Base-by-base conservation (phyloP, 2,888 invertebrate genomes). In the Limnephilus rhombicus region DNA sequence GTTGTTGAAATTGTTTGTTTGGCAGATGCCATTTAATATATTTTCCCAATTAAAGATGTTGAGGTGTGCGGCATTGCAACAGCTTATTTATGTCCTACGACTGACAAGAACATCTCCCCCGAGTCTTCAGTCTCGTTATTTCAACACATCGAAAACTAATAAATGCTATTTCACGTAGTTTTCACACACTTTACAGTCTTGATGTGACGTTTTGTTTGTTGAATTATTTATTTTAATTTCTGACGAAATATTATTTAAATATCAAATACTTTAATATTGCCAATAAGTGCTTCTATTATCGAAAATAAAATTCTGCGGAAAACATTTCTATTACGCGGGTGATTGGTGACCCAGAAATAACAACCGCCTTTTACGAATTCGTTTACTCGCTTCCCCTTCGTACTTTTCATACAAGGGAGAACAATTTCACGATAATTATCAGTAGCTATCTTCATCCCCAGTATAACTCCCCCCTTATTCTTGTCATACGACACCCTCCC, bases 381-480 rank as follows among this genome's bases (percentile, higher is more conserved):
- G 34, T 83, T 9, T 37, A 83, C 83, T 24, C 31, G 13, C 82
- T 24, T 49, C 45, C 49, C 86, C 86, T 29, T 86, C 24, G 18
- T 24, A 3, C 86, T n/a, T 86, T 86, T 37, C 29, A 86, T 45
- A 86, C 83, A 15, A 15, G 49, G 45, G 29, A 86, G 86, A 49
- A 86, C 49, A 86, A 86, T 45, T 85, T 85, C 85, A 85, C 45
- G 41, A 85, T 41, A 85, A 85, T 86, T 86, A 86, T 86, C 86
- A 49, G 45, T 86, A 29, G 49, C 29, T 29, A n/a, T n/a, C 37
- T 86, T 49, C 86, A 18, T 45, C 45, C 45, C 86, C 86, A 12
- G 5, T 82, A 82, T 34, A 34, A 15, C 82, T 34, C 5, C 18
- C n/a, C n/a, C 82, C 31, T 15, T 37, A 15, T n/a, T 83, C 37